Conservation (phyloP, 2,888 invertebrate genomes). For the Pachymerium ferrugineum region DNA sequence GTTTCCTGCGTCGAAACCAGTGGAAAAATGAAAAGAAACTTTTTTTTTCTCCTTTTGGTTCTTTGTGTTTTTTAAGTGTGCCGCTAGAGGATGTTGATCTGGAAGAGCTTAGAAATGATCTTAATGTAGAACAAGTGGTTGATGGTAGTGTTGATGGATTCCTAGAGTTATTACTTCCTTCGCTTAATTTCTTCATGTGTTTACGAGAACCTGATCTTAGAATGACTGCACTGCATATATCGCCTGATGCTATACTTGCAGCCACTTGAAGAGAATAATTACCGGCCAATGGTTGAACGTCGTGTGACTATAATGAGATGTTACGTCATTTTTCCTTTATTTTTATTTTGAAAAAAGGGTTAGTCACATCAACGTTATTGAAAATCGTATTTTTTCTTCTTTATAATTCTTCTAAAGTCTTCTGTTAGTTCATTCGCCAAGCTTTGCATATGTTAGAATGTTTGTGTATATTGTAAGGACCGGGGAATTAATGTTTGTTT, state of each 20-base stretch:
- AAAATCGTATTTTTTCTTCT: no score
- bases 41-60: neutral
- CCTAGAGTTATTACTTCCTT: neutral
- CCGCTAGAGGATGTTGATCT: neutral
- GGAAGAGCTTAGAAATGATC: slow-evolving; percentile 6
- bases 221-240: slow-evolving; percentile 2
- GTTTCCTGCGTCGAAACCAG: slow-evolving; percentile 34
- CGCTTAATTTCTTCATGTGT: neutral
- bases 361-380: no score
- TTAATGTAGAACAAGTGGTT: neutral
- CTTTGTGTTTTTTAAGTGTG: neutral
- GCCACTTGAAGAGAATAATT: slow-evolving; percentile 28
- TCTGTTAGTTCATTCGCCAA: no score
- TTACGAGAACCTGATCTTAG: slow-evolving; percentile 2
- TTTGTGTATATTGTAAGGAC: no score
- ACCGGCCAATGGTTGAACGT: neutral
- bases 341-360: no score
- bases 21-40: slow-evolving; percentile 36
- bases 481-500: no score
- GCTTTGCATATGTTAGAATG: no score
- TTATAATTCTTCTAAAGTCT: no score
- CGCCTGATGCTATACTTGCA: slow-evolving; percentile 23
- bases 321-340: neutral
- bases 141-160: neutral
- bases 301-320: neutral